phyloP scores from a whole-genome alignment of 1,140 invertebrate genomes.

The Papilio machaon region DNA sequence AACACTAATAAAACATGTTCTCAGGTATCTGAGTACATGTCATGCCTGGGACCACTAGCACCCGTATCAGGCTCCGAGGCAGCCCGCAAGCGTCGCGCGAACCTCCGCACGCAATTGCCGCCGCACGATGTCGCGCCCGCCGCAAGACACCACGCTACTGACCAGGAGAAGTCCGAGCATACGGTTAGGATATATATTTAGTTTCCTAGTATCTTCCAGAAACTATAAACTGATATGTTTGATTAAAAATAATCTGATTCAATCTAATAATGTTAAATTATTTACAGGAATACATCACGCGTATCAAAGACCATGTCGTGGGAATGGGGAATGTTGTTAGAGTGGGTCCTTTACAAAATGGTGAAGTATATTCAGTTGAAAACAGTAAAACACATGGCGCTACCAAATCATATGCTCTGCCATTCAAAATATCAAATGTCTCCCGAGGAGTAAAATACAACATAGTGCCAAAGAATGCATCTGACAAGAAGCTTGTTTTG shows the following conservation, averaged over 20 bases:
- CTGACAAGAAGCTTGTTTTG: conserved; percentile 79
- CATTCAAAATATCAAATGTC: conserved; percentile 78
- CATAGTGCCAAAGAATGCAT: conserved; percentile 79
- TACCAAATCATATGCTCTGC: conserved; percentile 78
- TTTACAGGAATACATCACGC: conserved; percentile 85
- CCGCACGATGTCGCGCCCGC: conserved; percentile 87
- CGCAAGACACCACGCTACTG: conserved; percentile 63
- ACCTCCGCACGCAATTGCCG: conserved; percentile 91
- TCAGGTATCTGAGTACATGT: conserved; percentile 87
- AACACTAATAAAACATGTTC: conserved; percentile 17
- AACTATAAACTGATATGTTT: background rate
- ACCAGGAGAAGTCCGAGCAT: conserved; percentile 73
- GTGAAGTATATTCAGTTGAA: conserved; percentile 74
- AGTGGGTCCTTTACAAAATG: conserved; percentile 78
- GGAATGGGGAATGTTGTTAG: conserved; percentile 84
- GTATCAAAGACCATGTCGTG: conserved; percentile 85
- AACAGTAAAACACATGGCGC: conserved; percentile 70
- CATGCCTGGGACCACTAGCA: conserved; percentile 86
- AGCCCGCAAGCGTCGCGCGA: conserved; percentile 87
- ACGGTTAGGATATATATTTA: conserved; percentile 52
- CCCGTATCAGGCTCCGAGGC: conserved; percentile 90
- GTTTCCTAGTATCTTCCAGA: background rate
- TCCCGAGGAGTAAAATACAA: conserved; percentile 78
- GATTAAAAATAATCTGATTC: background rate
- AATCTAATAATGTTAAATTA: conserved; percentile 20